Conservation (phyloP, 2,113 vertebrate genomes). For the Carassius gibelio region DNA sequence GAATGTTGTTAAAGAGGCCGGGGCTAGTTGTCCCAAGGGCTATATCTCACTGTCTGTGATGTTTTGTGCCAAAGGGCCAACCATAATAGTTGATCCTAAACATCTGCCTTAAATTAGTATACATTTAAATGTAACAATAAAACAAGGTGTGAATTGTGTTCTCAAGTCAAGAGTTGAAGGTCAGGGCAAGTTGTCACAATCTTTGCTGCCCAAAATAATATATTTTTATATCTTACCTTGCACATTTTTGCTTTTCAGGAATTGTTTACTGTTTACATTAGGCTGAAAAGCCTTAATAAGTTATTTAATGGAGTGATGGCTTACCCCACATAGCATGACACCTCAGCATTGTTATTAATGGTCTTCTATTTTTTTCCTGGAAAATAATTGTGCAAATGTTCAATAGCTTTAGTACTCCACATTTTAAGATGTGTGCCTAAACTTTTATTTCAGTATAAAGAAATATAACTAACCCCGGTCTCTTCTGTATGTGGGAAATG, state of each 20-base stretch:
- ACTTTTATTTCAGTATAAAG: not conserved
- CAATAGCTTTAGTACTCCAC: not conserved
- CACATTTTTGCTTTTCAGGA: not conserved
- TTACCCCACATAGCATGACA: not conserved
- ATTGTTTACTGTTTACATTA: not conserved
- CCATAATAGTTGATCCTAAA: not conserved
- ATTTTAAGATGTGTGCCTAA: not conserved
- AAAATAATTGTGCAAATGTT: not conserved
- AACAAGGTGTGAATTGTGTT: not conserved
- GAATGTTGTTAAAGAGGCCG: not conserved
- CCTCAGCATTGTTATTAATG: not conserved
- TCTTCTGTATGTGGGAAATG: not conserved
- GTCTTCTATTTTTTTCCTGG: not conserved
- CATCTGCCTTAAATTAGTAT: not conserved
- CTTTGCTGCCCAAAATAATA: not conserved
- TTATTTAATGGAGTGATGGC: not conserved
- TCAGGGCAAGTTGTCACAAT: not conserved
- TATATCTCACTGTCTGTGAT: not conserved
- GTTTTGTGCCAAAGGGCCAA: not conserved
- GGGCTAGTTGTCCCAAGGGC: constrained; percentile 9
- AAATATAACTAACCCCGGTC: not conserved
- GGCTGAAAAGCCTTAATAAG: not conserved
- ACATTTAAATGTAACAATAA: not conserved
- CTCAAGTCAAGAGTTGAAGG: not conserved
- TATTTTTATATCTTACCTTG: not conserved